Base-by-base conservation (phyloP, 92 coral and sea anemone genomes). In the Palythoa grandis region DNA sequence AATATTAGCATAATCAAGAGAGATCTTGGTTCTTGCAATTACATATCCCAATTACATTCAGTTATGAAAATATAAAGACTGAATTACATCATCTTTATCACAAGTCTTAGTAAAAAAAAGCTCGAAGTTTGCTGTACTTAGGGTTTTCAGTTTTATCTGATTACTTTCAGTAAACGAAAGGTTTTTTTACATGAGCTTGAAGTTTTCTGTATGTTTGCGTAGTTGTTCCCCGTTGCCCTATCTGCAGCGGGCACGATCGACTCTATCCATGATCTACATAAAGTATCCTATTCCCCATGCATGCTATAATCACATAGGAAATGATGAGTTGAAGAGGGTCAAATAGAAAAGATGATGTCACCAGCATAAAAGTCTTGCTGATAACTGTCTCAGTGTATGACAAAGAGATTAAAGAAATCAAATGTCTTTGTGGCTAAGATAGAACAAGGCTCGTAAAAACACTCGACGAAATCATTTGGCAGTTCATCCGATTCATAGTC, bases 331-430 rank as follows among this genome's bases (percentile, higher is more conserved):
- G 83, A 58, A 65, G 22, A 50, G 38, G 63, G 43, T 29, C 56
- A 80, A 39, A 80, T 20, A 38, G 74, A 57, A 47, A 65, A 39
- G 17, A 57, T 80, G 75, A 80, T 80, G 85, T 80, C 85, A 80
- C 75, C 15, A 67, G 63, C 23, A 65, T 47, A 29, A 43, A 52
- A 80, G 7, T 43, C 7, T 80, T 17, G 85, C 74, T 80, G 85
- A 80, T 80, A 50, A 80, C 40, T 60, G 74, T 80, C 61, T 65
- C 85, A 67, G 56, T 80, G 35, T 43, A 50, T 19, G 7, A 47
- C 60, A 52, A 80, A 47, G 22, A 52, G 12, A 80, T 14, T 66
- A 80, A 60, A 53, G 43, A 67, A 80, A 19, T 79, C 37, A 19
- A 14, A 63, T n/a, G 69, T 40, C 60, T 66, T 48, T 15, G 14